A percentile compares a stretch with the other conserved stretches of the same genome.
Evolutionary conservation across 92 coral and sea anemone genomes (phyloP).

Genomic region (Palythoa caribaeorum): DNA sequence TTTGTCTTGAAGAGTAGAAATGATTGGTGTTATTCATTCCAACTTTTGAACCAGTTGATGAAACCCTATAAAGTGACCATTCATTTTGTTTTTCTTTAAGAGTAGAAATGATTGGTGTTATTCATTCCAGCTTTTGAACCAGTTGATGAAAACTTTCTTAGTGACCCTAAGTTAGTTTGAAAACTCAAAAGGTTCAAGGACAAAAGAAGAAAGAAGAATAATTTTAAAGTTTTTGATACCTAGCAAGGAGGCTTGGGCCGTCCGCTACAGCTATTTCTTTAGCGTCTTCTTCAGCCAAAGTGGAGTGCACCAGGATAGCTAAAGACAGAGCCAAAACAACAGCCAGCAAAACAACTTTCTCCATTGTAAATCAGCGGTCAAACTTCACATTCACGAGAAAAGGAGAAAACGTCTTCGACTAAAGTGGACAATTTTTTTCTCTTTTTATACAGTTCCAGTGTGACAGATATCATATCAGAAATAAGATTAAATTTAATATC

Average conservation of each 20-base stretch:
- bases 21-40: too few species aligned
- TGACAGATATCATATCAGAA: not conserved
- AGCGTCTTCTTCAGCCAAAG: constrained; percentile 13
- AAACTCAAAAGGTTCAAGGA: too few species aligned
- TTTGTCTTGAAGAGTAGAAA: too few species aligned
- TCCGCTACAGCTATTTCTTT: constrained; percentile 32
- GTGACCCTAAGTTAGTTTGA: too few species aligned
- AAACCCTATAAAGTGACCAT: too few species aligned
- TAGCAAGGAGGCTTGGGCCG: constrained; percentile 38
- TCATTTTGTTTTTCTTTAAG: too few species aligned
- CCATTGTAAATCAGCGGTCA: not conserved
- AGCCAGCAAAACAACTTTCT: not conserved
- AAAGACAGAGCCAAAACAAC: constrained; percentile 30
- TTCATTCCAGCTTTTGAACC: too few species aligned
- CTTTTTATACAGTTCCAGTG: constrained; percentile 14
- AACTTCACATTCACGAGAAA: not conserved
- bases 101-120: too few species aligned
- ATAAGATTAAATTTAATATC: not conserved
- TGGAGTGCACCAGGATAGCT: constrained; percentile 38
- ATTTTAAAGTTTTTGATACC: not conserved
- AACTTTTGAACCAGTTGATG: too few species aligned
- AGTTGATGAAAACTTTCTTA: too few species aligned
- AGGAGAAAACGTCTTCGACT: not conserved
- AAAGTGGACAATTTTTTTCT: not conserved
- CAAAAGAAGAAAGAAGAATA: not conserved